phyloP scores from a whole-genome alignment of 1,140 invertebrate genomes.

The Druon quercuslanigerum region DNA sequence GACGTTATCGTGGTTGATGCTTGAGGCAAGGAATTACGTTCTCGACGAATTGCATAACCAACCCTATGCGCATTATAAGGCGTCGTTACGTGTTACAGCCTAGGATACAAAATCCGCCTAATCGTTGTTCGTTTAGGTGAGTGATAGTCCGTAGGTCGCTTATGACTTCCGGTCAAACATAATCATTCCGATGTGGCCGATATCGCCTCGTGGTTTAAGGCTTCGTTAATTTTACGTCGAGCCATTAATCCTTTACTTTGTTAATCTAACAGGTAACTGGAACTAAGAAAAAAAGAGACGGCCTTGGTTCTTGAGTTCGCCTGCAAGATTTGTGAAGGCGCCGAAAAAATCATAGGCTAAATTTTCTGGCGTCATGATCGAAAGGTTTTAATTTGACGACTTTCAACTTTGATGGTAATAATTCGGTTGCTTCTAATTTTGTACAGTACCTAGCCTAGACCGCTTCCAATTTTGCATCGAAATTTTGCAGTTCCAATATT shows the following conservation, averaged over 20 bases:
- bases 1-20: conserved; percentile 47
- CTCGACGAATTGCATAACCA: conserved; percentile 63
- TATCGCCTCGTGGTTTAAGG: conserved; percentile 42
- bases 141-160: conserved; percentile 37
- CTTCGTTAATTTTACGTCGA: conserved; percentile 17
- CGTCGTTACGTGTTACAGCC: conserved; percentile 53
- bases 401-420: too few relatives aligned
- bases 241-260: neutral
- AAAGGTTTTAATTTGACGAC: neutral
- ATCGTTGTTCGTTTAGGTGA: conserved; percentile 51
- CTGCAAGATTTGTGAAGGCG: too few relatives aligned
- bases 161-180: conserved; percentile 53
- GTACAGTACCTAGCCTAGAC: too few relatives aligned
- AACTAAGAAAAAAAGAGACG: too few relatives aligned
- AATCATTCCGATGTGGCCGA: conserved; percentile 39
- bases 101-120: conserved; percentile 45
- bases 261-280: neutral
- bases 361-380: too few relatives aligned
- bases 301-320: too few relatives aligned
- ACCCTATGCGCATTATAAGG: conserved; percentile 43
- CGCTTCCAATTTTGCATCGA: too few relatives aligned
- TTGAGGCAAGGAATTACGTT: conserved; percentile 62
- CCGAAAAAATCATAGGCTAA: too few relatives aligned
- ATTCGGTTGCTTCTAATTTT: too few relatives aligned
- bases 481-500: too few relatives aligned